Base-by-base conservation (phyloP, 2,888 invertebrate species). In the Pristionchus entomophagus region DNA sequence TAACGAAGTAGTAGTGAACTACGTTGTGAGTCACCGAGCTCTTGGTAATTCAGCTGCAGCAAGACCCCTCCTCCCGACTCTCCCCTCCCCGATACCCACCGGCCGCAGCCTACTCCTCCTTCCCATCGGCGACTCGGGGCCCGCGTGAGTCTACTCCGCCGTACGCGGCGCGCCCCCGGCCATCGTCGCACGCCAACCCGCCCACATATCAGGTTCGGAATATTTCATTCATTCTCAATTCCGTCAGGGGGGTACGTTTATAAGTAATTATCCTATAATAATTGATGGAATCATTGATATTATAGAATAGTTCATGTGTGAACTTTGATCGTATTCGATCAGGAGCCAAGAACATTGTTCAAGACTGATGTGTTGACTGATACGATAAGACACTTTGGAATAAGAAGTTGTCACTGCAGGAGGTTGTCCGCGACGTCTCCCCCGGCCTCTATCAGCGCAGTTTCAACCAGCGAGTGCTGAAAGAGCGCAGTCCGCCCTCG, bases 401-500 rank as follows among this genome's bases (percentile, higher is more conserved):
- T n/a, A n/a, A n/a, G n/a, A n/a, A n/a, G n/a, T n/a, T n/a, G 5
- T 59, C 59, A 22, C 59, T 45, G 32, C 78, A 80, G 78, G 78
- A 80, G 32, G 49, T 80, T 0, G 49, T 51, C 6, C 8, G 78
- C 12, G 78, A 80, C 51, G 78, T 80, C 32, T 80, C 78, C 1
- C 78, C 78, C 1, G 78, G 49, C 19, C 22, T 82, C 12, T 82
- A 82, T 17, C 59, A 56, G 82, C 38, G 82, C 12, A 22, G 22
- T 6, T 82, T 82, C 82, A 82, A 82, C 41, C 49, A 80, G 19
- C 82, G 82, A 5, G 41, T 82, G 19, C 88, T 91, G 73, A 88
- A 89, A 49, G 90, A 91, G 85, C 86, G 89, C 86, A 89, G 89
- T 45, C 91, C 91, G 38, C 88, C 89, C n/a, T 89, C 89, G 84